These are phyloP conservation scores for Tapera naevia DNA, from an alignment of 2,797 vertebrate species.

Conservation along the genomic window DNA sequence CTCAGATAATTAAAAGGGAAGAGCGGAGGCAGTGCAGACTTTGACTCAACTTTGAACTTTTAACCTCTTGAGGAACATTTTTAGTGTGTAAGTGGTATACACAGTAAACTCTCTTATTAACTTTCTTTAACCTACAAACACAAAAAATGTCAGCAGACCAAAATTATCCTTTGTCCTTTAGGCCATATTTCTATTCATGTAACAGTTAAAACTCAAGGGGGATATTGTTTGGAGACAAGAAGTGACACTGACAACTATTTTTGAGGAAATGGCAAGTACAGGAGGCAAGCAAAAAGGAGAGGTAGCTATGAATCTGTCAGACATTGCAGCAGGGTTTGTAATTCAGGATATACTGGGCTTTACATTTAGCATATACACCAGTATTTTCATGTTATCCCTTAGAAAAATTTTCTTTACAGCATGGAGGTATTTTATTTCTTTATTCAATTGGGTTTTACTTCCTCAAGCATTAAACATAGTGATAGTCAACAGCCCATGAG, in stretches of 20 bases:
- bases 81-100: constrained; percentile 75
- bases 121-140: constrained; percentile 62
- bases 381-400: neutral
- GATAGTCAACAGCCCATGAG: neutral
- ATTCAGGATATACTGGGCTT: neutral
- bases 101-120: constrained; percentile 72
- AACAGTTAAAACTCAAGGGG: constrained; percentile 21
- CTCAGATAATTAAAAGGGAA: constrained; percentile 85
- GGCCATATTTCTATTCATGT: constrained; percentile 62
- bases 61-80: constrained; percentile 77
- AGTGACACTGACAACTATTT: constrained; percentile 48
- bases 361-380: constrained; percentile 6
- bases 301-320: neutral
- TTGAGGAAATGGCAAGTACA: constrained; percentile 54
- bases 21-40: constrained; percentile 78
- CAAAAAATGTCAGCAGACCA: constrained; percentile 52
- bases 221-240: constrained; percentile 58
- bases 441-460: neutral
- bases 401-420: neutral
- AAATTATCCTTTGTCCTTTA: constrained; percentile 55
- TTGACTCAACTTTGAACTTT: constrained; percentile 85
- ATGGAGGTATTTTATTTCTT: neutral
- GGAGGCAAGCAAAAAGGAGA: neutral
- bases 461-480: neutral
- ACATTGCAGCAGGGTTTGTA: neutral